These are phyloP conservation scores for Macquaria ambigua DNA, from an alignment of 2,113 vertebrate species.

Conservation along the genomic window DNA sequence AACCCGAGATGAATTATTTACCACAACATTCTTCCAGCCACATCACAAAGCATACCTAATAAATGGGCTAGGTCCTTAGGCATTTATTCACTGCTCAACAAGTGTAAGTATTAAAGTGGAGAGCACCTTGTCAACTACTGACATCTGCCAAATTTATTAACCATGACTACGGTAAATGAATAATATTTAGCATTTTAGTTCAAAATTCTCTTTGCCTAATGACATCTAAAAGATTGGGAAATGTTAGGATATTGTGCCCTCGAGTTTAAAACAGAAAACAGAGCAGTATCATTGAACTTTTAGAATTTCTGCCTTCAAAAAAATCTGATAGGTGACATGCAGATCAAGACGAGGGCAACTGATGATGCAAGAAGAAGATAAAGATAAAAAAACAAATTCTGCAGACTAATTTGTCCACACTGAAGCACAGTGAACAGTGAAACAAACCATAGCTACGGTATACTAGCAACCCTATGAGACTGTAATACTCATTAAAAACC, in stretches of 20 bases:
- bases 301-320: background rate
- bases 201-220: constrained; percentile 13
- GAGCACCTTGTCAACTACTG: constrained; percentile 22
- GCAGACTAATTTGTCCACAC: background rate
- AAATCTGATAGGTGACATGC: background rate
- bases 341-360: background rate
- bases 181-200: constrained; percentile 13
- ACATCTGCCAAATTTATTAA: constrained; percentile 37
- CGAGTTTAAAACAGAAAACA: background rate
- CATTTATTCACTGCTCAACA: constrained; percentile 34
- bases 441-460: background rate
- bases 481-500: background rate
- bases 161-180: constrained; percentile 16
- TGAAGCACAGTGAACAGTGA: background rate
- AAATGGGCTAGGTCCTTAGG: constrained; percentile 53
- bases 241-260: background rate
- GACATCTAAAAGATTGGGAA: constrained; percentile 15
- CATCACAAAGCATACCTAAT: constrained; percentile 78
- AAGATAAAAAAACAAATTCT: background rate
- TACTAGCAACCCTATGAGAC: background rate
- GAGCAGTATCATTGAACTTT: background rate
- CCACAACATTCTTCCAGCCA: constrained; percentile 45
- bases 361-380: background rate
- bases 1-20: constrained; percentile 73
- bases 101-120: constrained; percentile 26